Conservation (phyloP, 2,888 invertebrate species). For the Nemapogon koenigi region DNA sequence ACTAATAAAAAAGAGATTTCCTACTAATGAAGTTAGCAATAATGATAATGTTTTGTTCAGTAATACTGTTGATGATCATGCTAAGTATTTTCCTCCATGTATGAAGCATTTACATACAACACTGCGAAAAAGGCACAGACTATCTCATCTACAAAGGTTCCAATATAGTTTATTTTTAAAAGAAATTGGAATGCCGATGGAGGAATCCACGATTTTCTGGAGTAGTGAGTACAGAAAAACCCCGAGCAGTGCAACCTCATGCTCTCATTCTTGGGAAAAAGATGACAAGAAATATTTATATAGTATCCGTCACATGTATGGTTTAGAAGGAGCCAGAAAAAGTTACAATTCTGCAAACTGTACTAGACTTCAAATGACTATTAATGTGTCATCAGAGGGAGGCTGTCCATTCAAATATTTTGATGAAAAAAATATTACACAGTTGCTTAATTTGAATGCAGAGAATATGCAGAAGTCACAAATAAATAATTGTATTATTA, state of each 20-base stretch:
- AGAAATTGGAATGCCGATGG: constrained; percentile 71
- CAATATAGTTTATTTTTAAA: constrained; percentile 74
- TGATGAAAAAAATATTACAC: constrained; percentile 43
- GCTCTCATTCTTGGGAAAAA: constrained; percentile 69
- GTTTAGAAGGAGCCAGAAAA: constrained; percentile 71
- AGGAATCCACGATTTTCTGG: constrained; percentile 72
- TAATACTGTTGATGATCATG: constrained; percentile 43
- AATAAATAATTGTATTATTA: constrained; percentile 33
- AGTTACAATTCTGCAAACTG: constrained; percentile 69
- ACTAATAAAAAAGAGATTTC: constrained; percentile 24
- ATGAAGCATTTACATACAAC: constrained; percentile 67
- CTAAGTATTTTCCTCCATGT: constrained; percentile 66
- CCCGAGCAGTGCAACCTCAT: constrained; percentile 46
- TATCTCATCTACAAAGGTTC: constrained; percentile 70
- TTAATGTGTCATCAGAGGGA: constrained; percentile 61
- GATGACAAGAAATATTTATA: constrained; percentile 69
- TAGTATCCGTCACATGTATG: constrained; percentile 76
- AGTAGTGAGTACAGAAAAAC: constrained; percentile 65
- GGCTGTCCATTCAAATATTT: constrained; percentile 71
- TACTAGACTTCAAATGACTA: constrained; percentile 56
- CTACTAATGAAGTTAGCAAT: constrained; percentile 19
- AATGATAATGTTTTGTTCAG: constrained; percentile 24
- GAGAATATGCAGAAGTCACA: constrained; percentile 21
- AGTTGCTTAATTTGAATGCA: constrained; percentile 26
- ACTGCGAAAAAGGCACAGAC: constrained; percentile 63